Conservation (phyloP, 2,888 invertebrate species). For the Brenthis daphne region DNA sequence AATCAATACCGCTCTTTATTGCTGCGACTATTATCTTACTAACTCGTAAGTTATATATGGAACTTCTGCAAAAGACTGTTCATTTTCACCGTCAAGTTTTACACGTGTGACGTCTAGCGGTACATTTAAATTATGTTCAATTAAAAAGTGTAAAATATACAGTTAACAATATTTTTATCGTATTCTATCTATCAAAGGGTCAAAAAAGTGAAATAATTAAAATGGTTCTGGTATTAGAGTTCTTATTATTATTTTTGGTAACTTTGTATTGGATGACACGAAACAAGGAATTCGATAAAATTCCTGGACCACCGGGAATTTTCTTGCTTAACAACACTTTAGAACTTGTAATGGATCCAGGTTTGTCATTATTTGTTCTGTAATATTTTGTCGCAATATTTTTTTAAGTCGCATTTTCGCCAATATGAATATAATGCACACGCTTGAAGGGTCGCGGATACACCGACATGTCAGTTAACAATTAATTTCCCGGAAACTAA, state of each 20-base stretch:
- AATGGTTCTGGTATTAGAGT: slow-evolving; percentile 31
- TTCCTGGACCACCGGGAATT: slow-evolving; percentile 47
- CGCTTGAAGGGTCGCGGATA: too few species aligned
- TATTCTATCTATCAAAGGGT: neutral
- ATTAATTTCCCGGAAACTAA: too few species aligned
- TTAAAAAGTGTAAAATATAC: too few species aligned
- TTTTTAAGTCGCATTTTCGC: neutral
- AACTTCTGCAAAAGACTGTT: neutral
- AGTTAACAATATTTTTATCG: neutral
- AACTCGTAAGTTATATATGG: neutral
- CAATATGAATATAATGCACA: neutral
- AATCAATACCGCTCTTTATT: too few species aligned
- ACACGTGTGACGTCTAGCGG: neutral
- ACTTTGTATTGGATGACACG: slow-evolving; percentile 31
- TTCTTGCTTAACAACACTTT: slow-evolving; percentile 47
- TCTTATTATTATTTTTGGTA: slow-evolving; percentile 35
- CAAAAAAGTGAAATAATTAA: slow-evolving; percentile 1
- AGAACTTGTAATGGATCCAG: slow-evolving; percentile 48
- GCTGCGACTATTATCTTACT: neutral
- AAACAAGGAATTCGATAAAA: slow-evolving; percentile 44
- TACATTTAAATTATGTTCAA: too few species aligned
- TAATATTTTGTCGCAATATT: too few species aligned
- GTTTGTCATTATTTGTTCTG: slow-evolving; percentile 34
- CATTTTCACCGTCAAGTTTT: neutral
- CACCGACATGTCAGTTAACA: too few species aligned